Evolutionary conservation across 2,888 invertebrate species (phyloP), one percentile per base, ranked within the genome.

Genomic region (Pachycephus smyrnensis): DNA sequence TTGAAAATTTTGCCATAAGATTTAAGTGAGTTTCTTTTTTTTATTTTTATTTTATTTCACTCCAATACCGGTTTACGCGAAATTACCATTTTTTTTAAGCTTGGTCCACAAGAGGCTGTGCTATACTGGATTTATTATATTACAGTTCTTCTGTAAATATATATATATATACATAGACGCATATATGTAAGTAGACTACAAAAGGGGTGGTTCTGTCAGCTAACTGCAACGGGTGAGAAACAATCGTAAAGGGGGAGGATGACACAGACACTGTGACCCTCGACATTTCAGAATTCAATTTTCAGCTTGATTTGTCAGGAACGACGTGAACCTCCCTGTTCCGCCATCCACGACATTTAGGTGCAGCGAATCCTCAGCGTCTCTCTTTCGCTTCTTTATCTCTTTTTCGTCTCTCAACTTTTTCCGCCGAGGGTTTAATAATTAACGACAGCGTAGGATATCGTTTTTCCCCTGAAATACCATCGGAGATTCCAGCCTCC

Each of bases 241-340:
- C 83, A 83, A 86, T 85, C 86, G 84, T 82, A 82, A 83, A 83
- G 80, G 76, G 71, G 76, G 32, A 33, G 33, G 73, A 71, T 33
- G 77, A 33, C 32, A 31, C 73, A 77, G 77, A 75, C 76, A 77
- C 81, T 81, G 76, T 75, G 78, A 82, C 83, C 80, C 82, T 80
- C 79, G 79, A 80, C 82, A 80, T 78, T 82, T 85, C 83, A 88
- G 89, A 90, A 90, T 90, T 90, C 89, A 90, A 90, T 90, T 90
- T 90, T 90, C 90, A 89, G 90, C 88, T 89, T 90, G 90, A 90
- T 90, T 89, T 78, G 90, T 89, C 90, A 88, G 89, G 84, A 87
- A 86, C 71, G 71, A 71, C 33, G 71, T 32, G 71, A 71, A 71
- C 71, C 71, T 33, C 71, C 32, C 71, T 55, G 9, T 55, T 55